Percentiles rank a stretch among this genome's conserved stretches.
Evolutionary conservation across 2,888 invertebrate species (phyloP).

Genomic region (Lomographa bimaculata): DNA sequence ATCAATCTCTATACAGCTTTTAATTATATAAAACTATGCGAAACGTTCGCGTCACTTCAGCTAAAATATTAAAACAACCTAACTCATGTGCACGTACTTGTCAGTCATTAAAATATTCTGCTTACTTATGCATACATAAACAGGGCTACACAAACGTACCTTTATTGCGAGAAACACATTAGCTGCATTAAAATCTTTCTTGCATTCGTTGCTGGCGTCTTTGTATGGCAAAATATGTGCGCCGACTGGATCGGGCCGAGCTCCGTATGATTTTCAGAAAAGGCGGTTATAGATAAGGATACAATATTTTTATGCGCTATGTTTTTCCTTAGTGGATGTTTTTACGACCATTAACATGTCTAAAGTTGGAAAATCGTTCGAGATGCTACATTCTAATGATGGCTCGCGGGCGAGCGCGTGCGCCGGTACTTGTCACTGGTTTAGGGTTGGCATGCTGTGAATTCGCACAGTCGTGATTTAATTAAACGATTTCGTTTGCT

Average conservation of each 20-base stretch:
- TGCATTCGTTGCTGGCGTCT: slow-evolving; percentile 75
- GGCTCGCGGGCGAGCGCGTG: slow-evolving; percentile 74
- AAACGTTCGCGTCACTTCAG: too few species aligned
- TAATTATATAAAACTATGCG: too few species aligned
- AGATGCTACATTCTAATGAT: slow-evolving; percentile 81
- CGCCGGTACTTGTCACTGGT: slow-evolving; percentile 59
- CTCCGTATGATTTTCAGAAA: slow-evolving; percentile 84
- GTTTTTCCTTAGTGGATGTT: slow-evolving; percentile 74
- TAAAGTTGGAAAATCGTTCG: slow-evolving; percentile 81
- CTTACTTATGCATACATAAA: slow-evolving; percentile 40
- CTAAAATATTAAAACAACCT: too few species aligned
- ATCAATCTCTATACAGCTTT: too few species aligned
- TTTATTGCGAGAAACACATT: slow-evolving; percentile 76
- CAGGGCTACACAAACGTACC: slow-evolving; percentile 60
- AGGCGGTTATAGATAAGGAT: slow-evolving; percentile 77
- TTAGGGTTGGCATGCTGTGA: slow-evolving; percentile 50
- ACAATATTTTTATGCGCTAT: slow-evolving; percentile 80
- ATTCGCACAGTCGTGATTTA: too few species aligned
- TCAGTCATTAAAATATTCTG: slow-evolving; percentile 30
- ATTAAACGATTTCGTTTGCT: too few species aligned
- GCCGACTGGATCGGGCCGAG: slow-evolving; percentile 64
- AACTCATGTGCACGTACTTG: slow-evolving; percentile 16
- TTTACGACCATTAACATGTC: slow-evolving; percentile 77
- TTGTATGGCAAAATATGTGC: slow-evolving; percentile 79
- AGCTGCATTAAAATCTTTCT: slow-evolving; percentile 77